phyloP scores from a whole-genome alignment of 2,888 invertebrate genomes.

The Maniola hyperantus region DNA sequence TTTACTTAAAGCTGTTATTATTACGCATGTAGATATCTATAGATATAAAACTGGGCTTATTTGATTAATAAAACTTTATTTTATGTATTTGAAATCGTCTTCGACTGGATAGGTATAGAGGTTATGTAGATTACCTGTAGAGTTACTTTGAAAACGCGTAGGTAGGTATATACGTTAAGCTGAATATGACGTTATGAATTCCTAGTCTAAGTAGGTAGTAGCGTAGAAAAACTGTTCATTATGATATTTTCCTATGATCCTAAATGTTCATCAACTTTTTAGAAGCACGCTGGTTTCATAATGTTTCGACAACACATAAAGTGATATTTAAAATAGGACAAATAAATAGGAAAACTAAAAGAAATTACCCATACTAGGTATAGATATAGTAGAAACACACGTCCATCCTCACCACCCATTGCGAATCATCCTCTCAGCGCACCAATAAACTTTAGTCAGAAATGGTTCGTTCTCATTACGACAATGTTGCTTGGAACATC shows the following conservation, averaged over 20 bases:
- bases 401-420: slow-evolving; percentile 15
- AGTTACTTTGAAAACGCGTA: slow-evolving; percentile 38
- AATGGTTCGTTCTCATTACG: slow-evolving; percentile 70
- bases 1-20: slow-evolving; percentile 72
- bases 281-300: too few species aligned
- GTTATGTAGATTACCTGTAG: slow-evolving; percentile 32
- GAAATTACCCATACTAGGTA: too few species aligned
- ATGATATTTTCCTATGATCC: too few species aligned
- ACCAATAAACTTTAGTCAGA: slow-evolving; percentile 43
- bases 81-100: slow-evolving; percentile 53
- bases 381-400: not conserved
- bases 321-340: too few species aligned
- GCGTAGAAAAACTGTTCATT: too few species aligned
- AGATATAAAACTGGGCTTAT: slow-evolving; percentile 64
- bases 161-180: too few species aligned
- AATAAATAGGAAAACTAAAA: too few species aligned
- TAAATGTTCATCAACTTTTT: too few species aligned
- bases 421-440: slow-evolving; percentile 7
- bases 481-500: slow-evolving; percentile 78
- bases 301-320: too few species aligned
- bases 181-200: not conserved
- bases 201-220: too few species aligned
- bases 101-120: slow-evolving; percentile 13
- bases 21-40: slow-evolving; percentile 64
- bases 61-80: slow-evolving; percentile 47